A percentile compares a stretch with the other conserved stretches of the same genome.
phyloP scores from a whole-genome alignment of 2,888 invertebrate species.

The Ditula angustiorana region DNA sequence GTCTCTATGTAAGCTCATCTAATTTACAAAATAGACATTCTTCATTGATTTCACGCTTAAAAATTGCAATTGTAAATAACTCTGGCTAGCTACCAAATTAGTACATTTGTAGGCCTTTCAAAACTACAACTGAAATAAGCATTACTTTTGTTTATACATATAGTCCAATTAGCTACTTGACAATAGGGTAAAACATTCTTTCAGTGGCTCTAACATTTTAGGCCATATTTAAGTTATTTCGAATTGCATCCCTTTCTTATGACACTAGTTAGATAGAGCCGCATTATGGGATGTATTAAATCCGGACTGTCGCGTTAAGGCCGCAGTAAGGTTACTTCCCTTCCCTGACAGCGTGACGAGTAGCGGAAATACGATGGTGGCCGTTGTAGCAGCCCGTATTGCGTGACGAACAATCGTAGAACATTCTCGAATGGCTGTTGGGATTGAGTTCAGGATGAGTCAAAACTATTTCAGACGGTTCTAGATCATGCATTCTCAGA shows the following conservation, averaged over 20 bases:
- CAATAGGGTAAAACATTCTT: neutral
- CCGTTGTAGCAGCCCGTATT: neutral
- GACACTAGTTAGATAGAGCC: no score
- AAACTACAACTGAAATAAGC: neutral
- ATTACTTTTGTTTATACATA: neutral
- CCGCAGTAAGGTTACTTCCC: neutral
- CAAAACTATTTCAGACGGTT: constrained; percentile 17
- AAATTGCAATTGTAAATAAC: neutral
- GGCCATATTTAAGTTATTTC: no score
- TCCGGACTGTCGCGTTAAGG: no score
- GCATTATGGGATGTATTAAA: no score
- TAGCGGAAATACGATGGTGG: constrained; percentile 23
- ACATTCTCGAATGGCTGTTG: neutral
- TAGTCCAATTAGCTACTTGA: neutral
- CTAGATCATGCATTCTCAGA: constrained; percentile 9
- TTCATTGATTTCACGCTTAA: neutral
- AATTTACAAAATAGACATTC: neutral
- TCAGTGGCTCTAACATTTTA: no score
- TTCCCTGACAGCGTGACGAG: constrained; percentile 12
- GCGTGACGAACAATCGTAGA: constrained; percentile 3
- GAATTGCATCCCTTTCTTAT: no score
- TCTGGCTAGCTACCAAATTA: neutral
- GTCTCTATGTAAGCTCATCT: constrained; percentile 28
- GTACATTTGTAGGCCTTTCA: neutral
- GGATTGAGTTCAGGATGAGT: constrained; percentile 8